Base-by-base conservation (phyloP, 92 coral and sea anemone genomes). In the Epizoanthus illoricatus region DNA sequence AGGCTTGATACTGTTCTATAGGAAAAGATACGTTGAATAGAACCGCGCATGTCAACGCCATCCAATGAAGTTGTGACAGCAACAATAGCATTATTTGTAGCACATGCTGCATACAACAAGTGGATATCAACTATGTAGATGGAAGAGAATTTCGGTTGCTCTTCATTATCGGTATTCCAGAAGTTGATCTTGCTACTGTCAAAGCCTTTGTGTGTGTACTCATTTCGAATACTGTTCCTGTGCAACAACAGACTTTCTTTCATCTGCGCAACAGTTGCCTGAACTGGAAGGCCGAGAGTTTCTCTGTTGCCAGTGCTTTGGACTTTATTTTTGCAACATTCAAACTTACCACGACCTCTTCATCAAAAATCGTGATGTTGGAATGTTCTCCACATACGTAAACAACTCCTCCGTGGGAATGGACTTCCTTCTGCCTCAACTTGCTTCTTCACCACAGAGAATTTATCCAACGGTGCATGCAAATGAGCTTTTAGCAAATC, bases 351-450 rank as follows among this genome's bases (percentile, higher is more conserved):
- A 41, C 83, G 59, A 33, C 72, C 9, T 55, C 83, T 79, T 79
- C 36, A 39, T 79, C 83, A 33, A 79, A 55, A 20, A 79, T 79
- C 8, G 36, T 79, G 83, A 79, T 79, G 71, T 79, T 54, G 36
- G 59, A 79, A 63, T 79, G 83, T 61, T 79, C 83, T 56, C 36
- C 83, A 65, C 84, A 67, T 28, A 28, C 0, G 33, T 28, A 28
- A 28, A 28, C 33, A 28, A 28, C 33, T 28, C 33, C 33, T 28
- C 33, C 33, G 33, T 28, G 33, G 33, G 33, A 28, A 28, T 28
- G 67, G 76, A 65, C 85, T 69, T 81, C 85, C 78, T 81, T 81
- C n/a, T 69, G 85, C 78, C 45, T 81, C 16, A 55, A 80, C 75
- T 80, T 80, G 65, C 45, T 80, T 80, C 33, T 42, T 80, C 45